Evolutionary conservation across 1,140 invertebrate genomes (phyloP).

Genomic region (Eriosoma lanigerum): DNA sequence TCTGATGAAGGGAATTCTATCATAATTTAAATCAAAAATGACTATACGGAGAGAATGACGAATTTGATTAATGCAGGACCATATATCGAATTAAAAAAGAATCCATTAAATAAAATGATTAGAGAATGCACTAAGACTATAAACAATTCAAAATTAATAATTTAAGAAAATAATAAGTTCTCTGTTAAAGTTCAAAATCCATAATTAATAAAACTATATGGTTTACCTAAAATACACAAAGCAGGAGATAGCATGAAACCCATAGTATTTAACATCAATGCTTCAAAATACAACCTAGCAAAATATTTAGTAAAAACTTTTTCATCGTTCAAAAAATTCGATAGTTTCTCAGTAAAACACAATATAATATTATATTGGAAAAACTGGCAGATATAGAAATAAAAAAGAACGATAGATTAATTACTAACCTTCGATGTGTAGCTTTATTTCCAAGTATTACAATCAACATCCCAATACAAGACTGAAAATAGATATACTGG

Average conservation of each 20-base stretch:
- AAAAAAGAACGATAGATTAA: neutral
- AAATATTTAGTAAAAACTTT: neutral
- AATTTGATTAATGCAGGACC: no score
- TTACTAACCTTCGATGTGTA: neutral
- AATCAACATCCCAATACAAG: neutral
- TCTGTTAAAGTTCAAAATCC: conserved; percentile 1
- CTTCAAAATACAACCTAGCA: neutral
- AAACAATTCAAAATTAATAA: neutral
- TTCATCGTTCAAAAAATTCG: neutral
- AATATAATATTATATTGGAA: neutral
- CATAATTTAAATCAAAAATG: no score
- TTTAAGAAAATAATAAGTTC: neutral
- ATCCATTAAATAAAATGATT: no score
- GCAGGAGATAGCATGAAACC: neutral
- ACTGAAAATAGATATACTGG: no score
- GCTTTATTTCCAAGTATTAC: neutral
- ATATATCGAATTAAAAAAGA: no score
- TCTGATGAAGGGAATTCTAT: no score
- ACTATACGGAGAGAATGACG: no score
- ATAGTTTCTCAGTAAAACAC: neutral
- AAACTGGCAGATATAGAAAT: neutral
- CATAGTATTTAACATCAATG: neutral
- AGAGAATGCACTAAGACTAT: no score
- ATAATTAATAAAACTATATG: neutral
- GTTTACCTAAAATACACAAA: neutral